Evolutionary conservation across 2,888 invertebrate genomes (phyloP).

Genomic region (Fabriciana adippe): DNA sequence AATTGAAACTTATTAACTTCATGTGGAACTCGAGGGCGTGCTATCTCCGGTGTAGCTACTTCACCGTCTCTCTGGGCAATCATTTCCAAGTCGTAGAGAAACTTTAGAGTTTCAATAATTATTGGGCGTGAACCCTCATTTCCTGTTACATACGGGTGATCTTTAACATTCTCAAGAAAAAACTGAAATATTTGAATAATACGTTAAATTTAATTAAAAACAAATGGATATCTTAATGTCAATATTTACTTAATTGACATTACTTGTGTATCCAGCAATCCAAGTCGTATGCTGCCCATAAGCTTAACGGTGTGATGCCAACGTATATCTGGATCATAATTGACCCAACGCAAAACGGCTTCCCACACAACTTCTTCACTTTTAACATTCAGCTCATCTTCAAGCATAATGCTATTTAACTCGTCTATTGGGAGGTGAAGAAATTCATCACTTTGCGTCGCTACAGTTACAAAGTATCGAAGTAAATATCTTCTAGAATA

Average conservation of each 20-base stretch:
- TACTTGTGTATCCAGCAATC: constrained; percentile 90
- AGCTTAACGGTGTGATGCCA: constrained; percentile 89
- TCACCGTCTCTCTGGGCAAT: constrained; percentile 89
- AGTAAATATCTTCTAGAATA: constrained; percentile 87
- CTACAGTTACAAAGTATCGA: constrained; percentile 89
- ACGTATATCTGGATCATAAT: constrained; percentile 87
- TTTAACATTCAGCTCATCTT: constrained; percentile 93
- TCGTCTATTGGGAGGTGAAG: constrained; percentile 87
- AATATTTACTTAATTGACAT: constrained; percentile 1
- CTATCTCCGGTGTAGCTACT: constrained; percentile 92
- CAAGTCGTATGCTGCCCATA: constrained; percentile 90
- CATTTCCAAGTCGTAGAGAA: constrained; percentile 95
- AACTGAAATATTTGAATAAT: constrained; percentile 79
- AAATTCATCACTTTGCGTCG: constrained; percentile 88
- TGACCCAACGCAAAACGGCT: constrained; percentile 92
- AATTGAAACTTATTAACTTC: constrained; percentile 70
- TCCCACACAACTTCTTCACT: constrained; percentile 95
- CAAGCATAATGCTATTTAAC: constrained; percentile 88
- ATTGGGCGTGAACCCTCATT: constrained; percentile 93
- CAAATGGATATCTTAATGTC: background rate
- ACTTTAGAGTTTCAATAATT: constrained; percentile 94
- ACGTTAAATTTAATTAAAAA: background rate
- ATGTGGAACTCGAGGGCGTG: constrained; percentile 91
- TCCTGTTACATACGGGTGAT: constrained; percentile 91
- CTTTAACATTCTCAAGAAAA: constrained; percentile 94